Evolutionary conservation across 1,140 invertebrate species (phyloP).

Genomic region (Pinna nobilis): DNA sequence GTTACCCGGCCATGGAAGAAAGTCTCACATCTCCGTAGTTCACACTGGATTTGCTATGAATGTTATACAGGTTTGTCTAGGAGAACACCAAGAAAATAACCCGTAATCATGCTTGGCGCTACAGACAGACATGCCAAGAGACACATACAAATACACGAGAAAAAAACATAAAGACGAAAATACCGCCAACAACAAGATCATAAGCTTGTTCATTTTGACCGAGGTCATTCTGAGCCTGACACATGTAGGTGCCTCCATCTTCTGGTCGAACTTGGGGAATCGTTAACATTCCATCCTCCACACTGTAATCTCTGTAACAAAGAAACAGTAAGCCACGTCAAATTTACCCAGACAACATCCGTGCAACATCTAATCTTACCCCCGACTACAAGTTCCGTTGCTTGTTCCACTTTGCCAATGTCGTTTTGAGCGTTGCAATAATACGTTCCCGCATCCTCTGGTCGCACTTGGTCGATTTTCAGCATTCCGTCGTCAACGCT

Average conservation of each 20-base stretch:
- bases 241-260: slow-evolving; percentile 68
- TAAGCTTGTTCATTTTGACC: slow-evolving; percentile 81
- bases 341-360: background rate
- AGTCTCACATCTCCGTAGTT: too few species aligned
- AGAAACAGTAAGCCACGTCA: slow-evolving; percentile 5
- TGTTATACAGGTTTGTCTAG: too few species aligned
- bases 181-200: slow-evolving; percentile 61
- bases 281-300: slow-evolving; percentile 77
- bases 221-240: slow-evolving; percentile 84
- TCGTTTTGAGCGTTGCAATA: slow-evolving; percentile 82
- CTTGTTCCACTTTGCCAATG: slow-evolving; percentile 85
- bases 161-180: too few species aligned
- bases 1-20: too few species aligned
- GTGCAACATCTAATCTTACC: slow-evolving; percentile 54
- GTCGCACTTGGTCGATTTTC: slow-evolving; percentile 60
- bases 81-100: too few species aligned
- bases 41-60: too few species aligned
- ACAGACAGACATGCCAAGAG: too few species aligned
- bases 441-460: slow-evolving; percentile 70
- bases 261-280: slow-evolving; percentile 63
- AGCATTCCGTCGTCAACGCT: slow-evolving; percentile 79
- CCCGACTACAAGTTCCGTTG: slow-evolving; percentile 61
- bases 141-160: too few species aligned
- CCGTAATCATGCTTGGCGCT: too few species aligned
- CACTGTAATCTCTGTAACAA: slow-evolving; percentile 74